phyloP scores from a whole-genome alignment of 2,888 invertebrate genomes.

The Cantharis nigra region DNA sequence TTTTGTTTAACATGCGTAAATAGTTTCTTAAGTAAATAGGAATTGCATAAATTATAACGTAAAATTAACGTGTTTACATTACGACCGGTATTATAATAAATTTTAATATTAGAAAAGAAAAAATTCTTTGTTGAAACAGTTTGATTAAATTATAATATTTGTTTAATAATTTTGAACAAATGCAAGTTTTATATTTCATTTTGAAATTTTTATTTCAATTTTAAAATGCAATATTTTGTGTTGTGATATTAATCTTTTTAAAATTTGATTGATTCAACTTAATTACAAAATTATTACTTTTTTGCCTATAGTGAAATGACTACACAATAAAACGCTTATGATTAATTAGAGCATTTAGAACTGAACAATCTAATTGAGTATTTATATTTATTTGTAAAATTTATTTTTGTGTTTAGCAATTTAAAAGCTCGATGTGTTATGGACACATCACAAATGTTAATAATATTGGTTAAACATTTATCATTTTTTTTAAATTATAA shows the following conservation, averaged over 20 bases:
- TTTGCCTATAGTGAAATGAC: not conserved
- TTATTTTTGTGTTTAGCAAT: not conserved
- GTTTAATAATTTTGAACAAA: not conserved
- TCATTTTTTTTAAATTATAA: not conserved
- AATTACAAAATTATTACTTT: not conserved
- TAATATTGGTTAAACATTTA: not conserved
- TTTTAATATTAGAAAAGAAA: not conserved
- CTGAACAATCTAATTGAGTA: not conserved
- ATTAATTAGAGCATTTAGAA: not conserved
- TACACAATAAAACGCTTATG: not conserved
- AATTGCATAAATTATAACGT: not conserved
- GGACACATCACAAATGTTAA: not conserved
- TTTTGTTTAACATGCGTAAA: not conserved
- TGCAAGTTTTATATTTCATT: not conserved
- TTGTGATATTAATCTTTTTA: not conserved
- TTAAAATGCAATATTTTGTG: not conserved
- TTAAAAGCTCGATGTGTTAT: not conserved
- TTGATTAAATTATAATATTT: not conserved
- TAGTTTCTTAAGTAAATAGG: not conserved
- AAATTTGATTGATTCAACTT: not conserved
- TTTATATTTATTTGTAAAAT: not conserved
- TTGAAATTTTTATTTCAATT: not conserved
- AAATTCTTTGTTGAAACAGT: not conserved
- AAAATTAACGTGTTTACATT: not conserved
- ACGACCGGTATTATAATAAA: not conserved